These are phyloP conservation scores for Anguilla rostrata DNA, from an alignment of 2,113 vertebrate species.

Conservation along the genomic window DNA sequence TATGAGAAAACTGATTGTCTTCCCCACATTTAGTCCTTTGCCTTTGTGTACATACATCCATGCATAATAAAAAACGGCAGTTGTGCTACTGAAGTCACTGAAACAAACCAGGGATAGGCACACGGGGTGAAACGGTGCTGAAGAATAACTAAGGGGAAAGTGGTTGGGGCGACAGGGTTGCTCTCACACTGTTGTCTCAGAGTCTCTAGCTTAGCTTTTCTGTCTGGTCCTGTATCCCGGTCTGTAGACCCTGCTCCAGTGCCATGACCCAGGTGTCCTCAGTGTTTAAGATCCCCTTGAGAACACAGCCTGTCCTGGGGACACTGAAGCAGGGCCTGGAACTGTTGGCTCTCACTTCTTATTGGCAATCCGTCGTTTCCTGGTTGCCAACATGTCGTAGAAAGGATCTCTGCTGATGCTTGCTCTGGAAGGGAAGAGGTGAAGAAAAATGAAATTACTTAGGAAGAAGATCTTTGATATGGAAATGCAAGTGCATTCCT, in stretches of 20 bases:
- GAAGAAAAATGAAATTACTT: slow-evolving; percentile 19
- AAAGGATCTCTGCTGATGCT: slow-evolving; percentile 98
- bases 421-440: slow-evolving; percentile 71
- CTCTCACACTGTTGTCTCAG: background rate
- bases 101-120: background rate
- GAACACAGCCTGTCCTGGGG: background rate
- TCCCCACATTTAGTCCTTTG: background rate
- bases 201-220: slow-evolving; percentile 14
- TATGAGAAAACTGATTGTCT: background rate
- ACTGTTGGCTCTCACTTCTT: slow-evolving; percentile 78
- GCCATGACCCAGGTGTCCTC: no score
- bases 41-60: slow-evolving; percentile 16
- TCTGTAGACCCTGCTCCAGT: background rate
- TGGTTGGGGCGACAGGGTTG: background rate
- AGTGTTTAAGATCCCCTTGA: slow-evolving; percentile 11
- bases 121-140: background rate
- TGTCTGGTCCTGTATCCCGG: slow-evolving; percentile 7
- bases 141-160: slow-evolving; percentile 4
- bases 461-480: slow-evolving; percentile 63
- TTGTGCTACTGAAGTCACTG: slow-evolving; percentile 1
- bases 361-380: slow-evolving; percentile 93
- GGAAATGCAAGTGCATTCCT: slow-evolving; percentile 64
- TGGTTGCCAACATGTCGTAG: slow-evolving; percentile 97
- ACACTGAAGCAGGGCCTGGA: background rate
- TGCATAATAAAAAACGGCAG: slow-evolving; percentile 16